These are phyloP conservation scores for Colinus virginianus DNA, from an alignment of 2,113 vertebrate genomes.

Conservation along the genomic window DNA sequence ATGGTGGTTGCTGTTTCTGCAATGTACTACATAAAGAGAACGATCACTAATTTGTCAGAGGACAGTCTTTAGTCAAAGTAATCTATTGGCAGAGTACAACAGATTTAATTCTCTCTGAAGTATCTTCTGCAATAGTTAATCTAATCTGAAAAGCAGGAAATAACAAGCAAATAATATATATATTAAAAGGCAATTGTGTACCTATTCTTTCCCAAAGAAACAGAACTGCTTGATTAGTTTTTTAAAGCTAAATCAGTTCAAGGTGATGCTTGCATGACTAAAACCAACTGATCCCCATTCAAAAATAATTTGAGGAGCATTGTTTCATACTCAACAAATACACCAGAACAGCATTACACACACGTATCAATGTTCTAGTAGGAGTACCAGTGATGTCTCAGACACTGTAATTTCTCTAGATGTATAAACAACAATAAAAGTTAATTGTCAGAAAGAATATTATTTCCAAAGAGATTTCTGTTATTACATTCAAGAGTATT, in stretches of 20 bases:
- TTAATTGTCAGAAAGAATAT: not conserved
- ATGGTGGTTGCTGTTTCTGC: conserved; percentile 37
- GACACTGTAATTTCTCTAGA: not conserved
- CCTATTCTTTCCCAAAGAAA: not conserved
- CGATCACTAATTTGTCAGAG: conserved; percentile 63
- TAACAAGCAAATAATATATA: not conserved
- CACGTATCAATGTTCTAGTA: not conserved
- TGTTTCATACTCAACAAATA: not conserved
- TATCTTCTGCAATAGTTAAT: not conserved
- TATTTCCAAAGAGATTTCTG: not conserved
- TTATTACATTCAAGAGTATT: not conserved
- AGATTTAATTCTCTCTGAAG: conserved; percentile 38
- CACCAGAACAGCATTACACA: no score
- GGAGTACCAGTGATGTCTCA: rapidly evolving
- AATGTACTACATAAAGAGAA: conserved; percentile 48
- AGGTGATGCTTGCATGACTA: not conserved
- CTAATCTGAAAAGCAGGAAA: not conserved
- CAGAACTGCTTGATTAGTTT: not conserved
- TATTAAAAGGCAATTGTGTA: not conserved
- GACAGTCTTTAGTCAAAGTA: conserved; percentile 47
- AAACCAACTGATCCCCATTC: not conserved
- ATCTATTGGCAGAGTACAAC: conserved; percentile 34
- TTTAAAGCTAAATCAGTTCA: not conserved
- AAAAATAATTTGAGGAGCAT: not conserved
- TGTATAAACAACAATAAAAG: not conserved